These are phyloP conservation scores for Apamea monoglypha DNA, from an alignment of 2,888 invertebrate genomes.

Conservation along the genomic window DNA sequence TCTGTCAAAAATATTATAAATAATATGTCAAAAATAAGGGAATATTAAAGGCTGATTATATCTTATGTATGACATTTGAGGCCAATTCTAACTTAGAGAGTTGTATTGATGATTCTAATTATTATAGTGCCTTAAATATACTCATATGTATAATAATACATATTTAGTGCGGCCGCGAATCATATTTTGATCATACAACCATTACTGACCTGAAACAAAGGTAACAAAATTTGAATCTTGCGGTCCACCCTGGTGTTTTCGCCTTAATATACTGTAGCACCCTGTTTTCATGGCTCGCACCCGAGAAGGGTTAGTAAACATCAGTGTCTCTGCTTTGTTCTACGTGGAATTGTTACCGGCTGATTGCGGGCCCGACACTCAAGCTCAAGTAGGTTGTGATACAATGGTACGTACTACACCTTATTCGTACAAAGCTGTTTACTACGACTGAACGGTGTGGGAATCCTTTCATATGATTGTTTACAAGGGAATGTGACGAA, in stretches of 20 bases:
- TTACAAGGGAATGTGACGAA: not conserved
- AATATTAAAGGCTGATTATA: too few relatives aligned
- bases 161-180: not conserved
- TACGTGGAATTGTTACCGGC: slow-evolving; percentile 47
- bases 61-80: not conserved
- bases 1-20: not conserved
- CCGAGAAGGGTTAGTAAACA: slow-evolving; percentile 27
- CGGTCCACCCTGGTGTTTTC: not conserved
- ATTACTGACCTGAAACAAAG: too few relatives aligned
- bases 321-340: slow-evolving; percentile 50
- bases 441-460: not conserved
- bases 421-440: slow-evolving; percentile 1
- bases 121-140: not conserved
- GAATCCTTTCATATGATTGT: not conserved
- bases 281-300: slow-evolving; percentile 25
- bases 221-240: not conserved
- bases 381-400: slow-evolving; percentile 8
- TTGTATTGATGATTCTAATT: not conserved
- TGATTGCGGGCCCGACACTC: slow-evolving; percentile 46
- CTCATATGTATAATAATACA: not conserved
- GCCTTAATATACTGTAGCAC: not conserved
- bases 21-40: too few relatives aligned
- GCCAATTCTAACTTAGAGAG: not conserved
- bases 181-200: not conserved
- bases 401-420: not conserved